Evolutionary conservation across 2,113 vertebrate genomes (phyloP).

Genomic region (Erythrolamprus reginae): DNA sequence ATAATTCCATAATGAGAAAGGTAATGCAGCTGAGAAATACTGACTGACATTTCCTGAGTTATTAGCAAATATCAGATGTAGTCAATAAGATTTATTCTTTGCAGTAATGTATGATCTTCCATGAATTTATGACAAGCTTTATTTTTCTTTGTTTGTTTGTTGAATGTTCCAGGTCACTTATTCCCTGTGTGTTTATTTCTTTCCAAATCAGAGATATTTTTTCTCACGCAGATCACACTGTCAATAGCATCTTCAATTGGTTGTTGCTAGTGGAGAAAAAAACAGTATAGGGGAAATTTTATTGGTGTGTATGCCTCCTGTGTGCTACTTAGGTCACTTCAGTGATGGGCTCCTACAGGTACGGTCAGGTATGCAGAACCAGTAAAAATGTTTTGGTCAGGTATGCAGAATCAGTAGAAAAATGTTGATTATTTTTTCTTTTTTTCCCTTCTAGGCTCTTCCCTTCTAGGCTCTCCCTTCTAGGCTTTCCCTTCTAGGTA

Average conservation of each 20-base stretch:
- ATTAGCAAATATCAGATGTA: not conserved
- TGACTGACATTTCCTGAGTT: not conserved
- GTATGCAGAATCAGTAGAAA: too few relatives aligned
- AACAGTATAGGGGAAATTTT: not conserved
- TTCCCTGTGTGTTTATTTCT: not conserved
- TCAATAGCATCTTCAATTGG: not conserved
- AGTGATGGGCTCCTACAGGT: too few relatives aligned
- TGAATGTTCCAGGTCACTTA: not conserved
- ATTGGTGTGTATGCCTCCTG: not conserved
- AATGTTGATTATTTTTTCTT: too few relatives aligned
- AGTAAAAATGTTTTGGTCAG: too few relatives aligned
- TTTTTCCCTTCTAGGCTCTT: too few relatives aligned
- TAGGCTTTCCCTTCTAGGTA: too few relatives aligned
- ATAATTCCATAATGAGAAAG: not conserved
- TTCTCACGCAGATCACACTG: not conserved
- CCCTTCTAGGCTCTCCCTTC: too few relatives aligned
- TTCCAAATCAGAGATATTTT: not conserved
- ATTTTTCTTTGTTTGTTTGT: not conserved
- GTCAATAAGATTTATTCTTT: not conserved
- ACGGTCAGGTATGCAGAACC: too few relatives aligned
- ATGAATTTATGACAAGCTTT: not conserved
- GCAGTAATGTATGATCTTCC: slow-evolving; percentile 4
- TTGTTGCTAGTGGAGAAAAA: not conserved
- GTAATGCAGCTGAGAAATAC: not conserved
- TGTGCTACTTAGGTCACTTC: not conserved